phyloP scores from a whole-genome alignment of 2,888 invertebrate species.

The Acanthococcus lagerstroemiae region DNA sequence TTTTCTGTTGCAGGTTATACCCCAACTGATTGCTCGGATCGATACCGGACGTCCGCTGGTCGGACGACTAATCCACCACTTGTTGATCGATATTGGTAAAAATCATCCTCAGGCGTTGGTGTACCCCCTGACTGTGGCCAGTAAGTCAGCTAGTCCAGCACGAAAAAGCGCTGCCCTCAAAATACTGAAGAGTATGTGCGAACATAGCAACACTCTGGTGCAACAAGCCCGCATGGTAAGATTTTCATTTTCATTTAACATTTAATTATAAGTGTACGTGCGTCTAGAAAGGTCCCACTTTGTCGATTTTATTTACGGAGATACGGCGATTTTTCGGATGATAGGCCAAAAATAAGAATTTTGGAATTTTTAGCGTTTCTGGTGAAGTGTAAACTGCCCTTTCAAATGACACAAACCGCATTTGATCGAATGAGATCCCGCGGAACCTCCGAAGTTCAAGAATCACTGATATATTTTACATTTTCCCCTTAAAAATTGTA shows the following conservation, averaged over 20 bases:
- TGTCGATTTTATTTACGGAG: too few relatives aligned
- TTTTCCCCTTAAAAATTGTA: too few relatives aligned
- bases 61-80: slow-evolving; percentile 79
- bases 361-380: too few relatives aligned
- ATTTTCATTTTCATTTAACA: slow-evolving; percentile 39
- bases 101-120: slow-evolving; percentile 94
- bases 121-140: slow-evolving; percentile 94
- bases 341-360: too few relatives aligned
- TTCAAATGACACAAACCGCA: too few relatives aligned
- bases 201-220: slow-evolving; percentile 83
- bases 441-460: too few relatives aligned
- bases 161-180: slow-evolving; percentile 86
- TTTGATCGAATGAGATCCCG: too few relatives aligned
- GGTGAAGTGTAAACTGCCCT: too few relatives aligned
- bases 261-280: too few relatives aligned
- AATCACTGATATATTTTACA: too few relatives aligned
- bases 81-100: slow-evolving; percentile 93
- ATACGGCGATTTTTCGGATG: too few relatives aligned
- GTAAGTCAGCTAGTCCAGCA: slow-evolving; percentile 78
- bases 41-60: slow-evolving; percentile 85
- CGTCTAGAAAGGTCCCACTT: too few relatives aligned
- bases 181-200: slow-evolving; percentile 89
- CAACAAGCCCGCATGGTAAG: slow-evolving; percentile 87
- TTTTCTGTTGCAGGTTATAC: slow-evolving; percentile 59
- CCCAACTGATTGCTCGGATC: slow-evolving; percentile 94